Base-by-base conservation (phyloP, 2,113 vertebrate species). In the Pongo pygmaeus region DNA sequence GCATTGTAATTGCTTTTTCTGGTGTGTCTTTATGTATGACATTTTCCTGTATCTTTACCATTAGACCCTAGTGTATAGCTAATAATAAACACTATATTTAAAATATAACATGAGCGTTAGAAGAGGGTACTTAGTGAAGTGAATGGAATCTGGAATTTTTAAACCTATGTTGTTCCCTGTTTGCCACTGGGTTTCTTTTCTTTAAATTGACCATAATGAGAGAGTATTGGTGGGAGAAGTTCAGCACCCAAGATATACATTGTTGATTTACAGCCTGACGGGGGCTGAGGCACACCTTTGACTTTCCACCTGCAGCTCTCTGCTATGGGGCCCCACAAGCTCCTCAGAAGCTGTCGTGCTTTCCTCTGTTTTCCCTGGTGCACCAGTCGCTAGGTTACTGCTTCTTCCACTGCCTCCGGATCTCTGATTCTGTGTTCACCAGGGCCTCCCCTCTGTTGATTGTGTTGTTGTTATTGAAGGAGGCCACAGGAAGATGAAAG, bases 1-100 rank as follows among this genome's bases (percentile, higher is more conserved):
- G 2, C 46, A 18, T n/a, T 79, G 3, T 30, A 90, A 69, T 83
- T 25, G 43, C 35, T 22, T 86, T 75, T 91, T 59, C 43, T 93
- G 38, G 18, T 48, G 6, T 43, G 46, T 57, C n/a, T 91, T 3
- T 20, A 2, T 38, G 2, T 30, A 3, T 88, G 70, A 64, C 25
- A 55, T 89, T 88, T 93, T 96, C 59, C 43, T 81, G 7, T 92
- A 50, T 81, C 69, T 90, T 93, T 55, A 75, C 50, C 17, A 12
- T 72, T 88, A 84, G 57, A 13, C 77, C 77, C 50, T 59, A 59
- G 30, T 50, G 6, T 59, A 93, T 43, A 80, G 32, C 30, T 79
- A 52, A 86, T 84, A 88, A 74, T 57, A 93, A 93, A 57, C n/a
- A 5, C 25, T 16, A 27, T 67, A 43, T 40, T 93, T 11, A 4